Percentiles rank a stretch among this genome's conserved stretches.
These are phyloP conservation scores for Melanotaenia trifasciata DNA, from an alignment of 2,797 vertebrate species.

Conservation along the genomic window DNA sequence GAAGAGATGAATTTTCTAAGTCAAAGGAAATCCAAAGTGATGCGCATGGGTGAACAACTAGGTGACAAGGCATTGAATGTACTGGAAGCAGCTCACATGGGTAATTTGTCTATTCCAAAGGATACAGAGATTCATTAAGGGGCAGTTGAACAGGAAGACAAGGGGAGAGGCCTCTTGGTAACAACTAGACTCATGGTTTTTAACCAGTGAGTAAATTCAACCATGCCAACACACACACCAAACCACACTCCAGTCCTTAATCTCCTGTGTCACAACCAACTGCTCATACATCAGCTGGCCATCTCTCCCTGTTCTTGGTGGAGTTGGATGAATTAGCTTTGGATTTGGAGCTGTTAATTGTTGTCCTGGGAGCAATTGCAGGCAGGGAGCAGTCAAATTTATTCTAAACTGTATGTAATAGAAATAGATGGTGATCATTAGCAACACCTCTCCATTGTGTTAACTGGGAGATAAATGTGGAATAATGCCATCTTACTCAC, in stretches of 20 bases:
- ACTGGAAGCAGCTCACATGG: slow-evolving; percentile 47
- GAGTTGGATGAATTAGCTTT: slow-evolving; percentile 55
- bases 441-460: slow-evolving; percentile 31
- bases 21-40: slow-evolving; percentile 55
- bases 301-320: slow-evolving; percentile 16
- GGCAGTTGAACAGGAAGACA: slow-evolving; percentile 41
- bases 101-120: slow-evolving; percentile 63
- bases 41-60: slow-evolving; percentile 63
- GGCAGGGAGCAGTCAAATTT: slow-evolving; percentile 31
- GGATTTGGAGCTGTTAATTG: slow-evolving; percentile 31
- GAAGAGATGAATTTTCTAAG: slow-evolving; percentile 72
- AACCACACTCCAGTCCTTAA: slow-evolving; percentile 20
- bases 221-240: slow-evolving; percentile 6
- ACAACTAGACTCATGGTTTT: slow-evolving; percentile 32
- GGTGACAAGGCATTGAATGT: slow-evolving; percentile 50
- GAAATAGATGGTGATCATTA: slow-evolving; percentile 63
- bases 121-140: slow-evolving; percentile 57
- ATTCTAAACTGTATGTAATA: slow-evolving; percentile 51
- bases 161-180: slow-evolving; percentile 40
- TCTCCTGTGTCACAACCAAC: slow-evolving; percentile 39
- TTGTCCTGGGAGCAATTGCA: slow-evolving; percentile 45
- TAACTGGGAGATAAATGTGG: slow-evolving; percentile 32
- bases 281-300: slow-evolving; percentile 39
- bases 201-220: slow-evolving; percentile 25
- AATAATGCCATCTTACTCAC: slow-evolving; percentile 32